Base-by-base conservation (phyloP, 35 echinoderm and acorn worm species). In the Ophioderma brevispina region DNA sequence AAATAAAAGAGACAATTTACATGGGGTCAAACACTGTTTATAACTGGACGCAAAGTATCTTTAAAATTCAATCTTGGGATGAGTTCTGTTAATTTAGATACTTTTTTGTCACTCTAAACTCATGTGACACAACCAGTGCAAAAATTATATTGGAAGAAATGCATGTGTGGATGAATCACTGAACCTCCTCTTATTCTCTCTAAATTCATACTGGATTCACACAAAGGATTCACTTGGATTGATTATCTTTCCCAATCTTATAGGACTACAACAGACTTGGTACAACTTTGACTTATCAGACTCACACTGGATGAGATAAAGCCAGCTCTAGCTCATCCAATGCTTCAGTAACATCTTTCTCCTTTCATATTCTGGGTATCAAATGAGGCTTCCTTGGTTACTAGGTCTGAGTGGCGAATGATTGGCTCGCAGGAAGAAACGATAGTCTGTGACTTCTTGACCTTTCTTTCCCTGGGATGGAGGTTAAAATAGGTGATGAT, bases 351-450 rank as follows among this genome's bases (percentile, higher is more conserved):
- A 64, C 97, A 99, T 99, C 84, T 91, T 81, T 99, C 97, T 31
- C 87, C 93, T 64, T 99, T 94, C 77, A 93, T 95, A 84, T 95
- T 88, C 2, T 95, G 88, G 75, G 95, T 95, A 46, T 99, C 97
- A 89, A 99, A 95, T 19, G 97, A 99, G 0, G 97, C 94, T 38
- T 99, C 97, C 81, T 99, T 99, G 75, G 97, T 99, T 3, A 99
- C 88, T 31, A 99, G 88, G 84, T 99, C 97, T 30, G 97, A 99
- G 79, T 99, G 97, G 15, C 97, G 93, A 79, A 99, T 99, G 87
- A 99, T 99, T n/a, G 83, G 97, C 97, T 32, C 97, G 90, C 37
- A 99, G 82, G 82, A 99, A 99, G 86, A 93, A 99, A 5, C 97
- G 78, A 38, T 95, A 99, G 84, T 99, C 97, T 0, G 97, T 99